Evolutionary conservation across 1,140 invertebrate genomes (phyloP).

Genomic region (Pseudomyrmex sp.): DNA sequence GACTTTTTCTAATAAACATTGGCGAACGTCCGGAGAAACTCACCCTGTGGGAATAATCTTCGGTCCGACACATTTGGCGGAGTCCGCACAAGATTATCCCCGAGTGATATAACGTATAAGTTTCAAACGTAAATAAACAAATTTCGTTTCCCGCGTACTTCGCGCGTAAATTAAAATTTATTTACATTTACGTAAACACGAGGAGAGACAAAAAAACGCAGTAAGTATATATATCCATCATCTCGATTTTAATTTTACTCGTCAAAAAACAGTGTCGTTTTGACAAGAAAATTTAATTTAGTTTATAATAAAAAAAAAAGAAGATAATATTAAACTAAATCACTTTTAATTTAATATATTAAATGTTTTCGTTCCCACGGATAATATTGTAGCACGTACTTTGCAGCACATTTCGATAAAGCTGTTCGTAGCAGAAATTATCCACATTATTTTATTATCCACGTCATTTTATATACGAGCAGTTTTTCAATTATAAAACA

Average conservation of each 20-base stretch:
- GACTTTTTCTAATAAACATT: conserved; percentile 12
- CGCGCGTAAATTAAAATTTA: background rate
- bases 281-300: background rate
- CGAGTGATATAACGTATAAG: background rate
- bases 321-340: too few relatives aligned
- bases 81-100: background rate
- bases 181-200: background rate
- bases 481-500: too few relatives aligned
- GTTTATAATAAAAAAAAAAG: background rate
- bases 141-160: background rate
- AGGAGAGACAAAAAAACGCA: too few relatives aligned
- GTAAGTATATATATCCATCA: too few relatives aligned
- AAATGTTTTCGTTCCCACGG: background rate
- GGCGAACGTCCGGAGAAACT: background rate
- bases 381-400: too few relatives aligned
- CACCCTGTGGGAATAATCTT: background rate
- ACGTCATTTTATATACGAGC: too few relatives aligned
- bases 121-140: conserved; percentile 5
- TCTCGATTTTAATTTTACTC: too few relatives aligned
- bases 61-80: background rate
- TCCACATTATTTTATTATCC: too few relatives aligned
- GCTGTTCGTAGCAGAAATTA: too few relatives aligned
- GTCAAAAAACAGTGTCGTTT: too few relatives aligned
- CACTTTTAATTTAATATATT: background rate
- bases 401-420: too few relatives aligned